A percentile compares a stretch with the other conserved stretches of the same genome.
Evolutionary conservation across 1,140 invertebrate genomes (phyloP).

Genomic region (Drosophila nigromelanica): DNA sequence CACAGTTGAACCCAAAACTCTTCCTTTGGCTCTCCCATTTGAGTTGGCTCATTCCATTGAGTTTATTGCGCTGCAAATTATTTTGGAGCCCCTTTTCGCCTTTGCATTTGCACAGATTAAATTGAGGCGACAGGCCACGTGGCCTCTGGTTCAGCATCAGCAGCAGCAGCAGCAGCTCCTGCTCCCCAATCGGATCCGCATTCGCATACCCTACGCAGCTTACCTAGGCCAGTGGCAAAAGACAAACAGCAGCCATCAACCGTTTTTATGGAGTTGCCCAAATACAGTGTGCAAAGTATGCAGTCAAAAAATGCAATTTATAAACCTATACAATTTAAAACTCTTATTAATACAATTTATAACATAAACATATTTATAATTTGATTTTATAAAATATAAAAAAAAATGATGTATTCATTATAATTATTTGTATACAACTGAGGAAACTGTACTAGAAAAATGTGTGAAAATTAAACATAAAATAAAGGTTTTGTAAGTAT

Average conservation of each 20-base stretch:
- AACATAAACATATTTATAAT: background rate
- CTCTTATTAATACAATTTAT: too few species aligned
- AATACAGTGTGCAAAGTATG: conserved; percentile 4
- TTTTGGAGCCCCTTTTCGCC: conserved; percentile 44
- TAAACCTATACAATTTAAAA: background rate
- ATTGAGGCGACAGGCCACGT: conserved; percentile 53
- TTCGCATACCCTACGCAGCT: conserved; percentile 17
- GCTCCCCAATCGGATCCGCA: conserved; percentile 20
- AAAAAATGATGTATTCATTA: background rate
- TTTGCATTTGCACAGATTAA: conserved; percentile 69
- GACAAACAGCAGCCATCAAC: conserved; percentile 34
- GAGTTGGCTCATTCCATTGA: conserved; percentile 10
- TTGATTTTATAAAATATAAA: background rate
- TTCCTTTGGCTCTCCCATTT: too few species aligned
- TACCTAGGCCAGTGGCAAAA: conserved; percentile 33
- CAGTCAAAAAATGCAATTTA: background rate
- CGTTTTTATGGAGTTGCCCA: conserved; percentile 25
- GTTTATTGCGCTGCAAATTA: conserved; percentile 65
- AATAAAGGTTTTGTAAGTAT: too few species aligned
- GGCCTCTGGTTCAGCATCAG: conserved; percentile 10
- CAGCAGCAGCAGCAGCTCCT: background rate
- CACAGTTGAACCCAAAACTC: too few species aligned
- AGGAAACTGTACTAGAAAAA: too few species aligned
- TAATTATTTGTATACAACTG: too few species aligned
- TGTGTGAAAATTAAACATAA: too few species aligned